phyloP scores from a whole-genome alignment of 2,113 vertebrate species.

The Proteles cristata region DNA sequence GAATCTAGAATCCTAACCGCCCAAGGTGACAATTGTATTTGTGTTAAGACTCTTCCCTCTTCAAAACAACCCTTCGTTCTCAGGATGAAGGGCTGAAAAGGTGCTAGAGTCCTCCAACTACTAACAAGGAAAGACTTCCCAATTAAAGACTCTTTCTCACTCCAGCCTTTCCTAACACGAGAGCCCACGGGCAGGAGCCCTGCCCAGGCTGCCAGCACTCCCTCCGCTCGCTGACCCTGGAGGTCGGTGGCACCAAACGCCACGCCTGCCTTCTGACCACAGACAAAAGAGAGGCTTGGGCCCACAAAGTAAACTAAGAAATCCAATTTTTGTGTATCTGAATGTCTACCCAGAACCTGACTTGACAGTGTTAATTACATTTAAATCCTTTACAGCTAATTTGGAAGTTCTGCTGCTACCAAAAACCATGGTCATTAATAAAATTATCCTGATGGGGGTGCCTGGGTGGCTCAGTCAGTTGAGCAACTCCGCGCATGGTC shows the following conservation, averaged over 20 bases:
- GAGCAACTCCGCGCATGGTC: no score
- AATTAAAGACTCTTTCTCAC: background rate
- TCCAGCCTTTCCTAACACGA: background rate
- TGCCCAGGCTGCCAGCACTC: fast-evolving
- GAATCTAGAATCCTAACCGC: background rate
- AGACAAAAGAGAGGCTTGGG: background rate
- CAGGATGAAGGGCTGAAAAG: background rate
- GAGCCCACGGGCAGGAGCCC: no score
- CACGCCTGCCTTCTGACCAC: fast-evolving
- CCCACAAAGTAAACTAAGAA: background rate
- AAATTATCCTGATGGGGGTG: no score
- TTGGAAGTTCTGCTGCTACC: background rate
- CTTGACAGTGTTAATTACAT: background rate
- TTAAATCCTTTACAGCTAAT: background rate
- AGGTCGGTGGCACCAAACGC: background rate
- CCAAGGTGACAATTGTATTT: no score
- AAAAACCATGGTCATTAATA: background rate
- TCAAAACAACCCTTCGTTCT: background rate
- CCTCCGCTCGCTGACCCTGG: background rate
- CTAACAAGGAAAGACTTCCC: background rate
- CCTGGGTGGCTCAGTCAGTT: no score
- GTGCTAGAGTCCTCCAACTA: background rate
- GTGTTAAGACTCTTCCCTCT: no score
- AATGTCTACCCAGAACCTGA: background rate
- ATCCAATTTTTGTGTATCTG: no score